Conservation (phyloP, 2,797 vertebrate species). For the Pelobates cultripes region DNA sequence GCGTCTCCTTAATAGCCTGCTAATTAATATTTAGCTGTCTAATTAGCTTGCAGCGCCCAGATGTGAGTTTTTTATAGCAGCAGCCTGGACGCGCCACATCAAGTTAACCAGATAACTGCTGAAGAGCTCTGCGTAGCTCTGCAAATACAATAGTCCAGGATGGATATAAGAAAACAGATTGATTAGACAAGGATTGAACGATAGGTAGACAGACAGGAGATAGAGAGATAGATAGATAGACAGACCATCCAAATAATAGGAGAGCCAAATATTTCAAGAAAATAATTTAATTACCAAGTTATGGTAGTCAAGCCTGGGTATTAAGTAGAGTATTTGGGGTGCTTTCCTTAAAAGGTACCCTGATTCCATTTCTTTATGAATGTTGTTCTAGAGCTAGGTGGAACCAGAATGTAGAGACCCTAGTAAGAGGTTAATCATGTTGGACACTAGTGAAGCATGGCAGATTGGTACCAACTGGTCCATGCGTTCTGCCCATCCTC, state of each 20-base stretch:
- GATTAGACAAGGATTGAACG: no score
- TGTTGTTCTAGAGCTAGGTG: neutral
- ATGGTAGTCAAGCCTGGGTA: no score
- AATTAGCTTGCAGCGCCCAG: conserved; percentile 53
- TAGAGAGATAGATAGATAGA: no score
- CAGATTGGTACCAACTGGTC: conserved; percentile 21
- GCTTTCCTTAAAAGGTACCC: neutral
- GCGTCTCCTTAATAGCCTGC: conserved; percentile 54
- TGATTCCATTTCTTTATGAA: no score
- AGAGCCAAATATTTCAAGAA: no score
- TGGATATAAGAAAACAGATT: no score
- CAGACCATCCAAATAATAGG: no score
- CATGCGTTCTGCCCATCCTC: conserved; percentile 12
- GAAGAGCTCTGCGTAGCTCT: neutral
- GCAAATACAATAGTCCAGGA: neutral
- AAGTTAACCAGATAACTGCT: conserved; percentile 18
- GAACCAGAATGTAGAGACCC: no score
- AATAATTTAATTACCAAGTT: no score
- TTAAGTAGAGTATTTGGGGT: no score
- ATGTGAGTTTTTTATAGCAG: conserved; percentile 39
- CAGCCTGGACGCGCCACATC: conserved; percentile 20
- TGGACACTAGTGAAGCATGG: conserved; percentile 28
- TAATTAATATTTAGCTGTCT: conserved; percentile 57
- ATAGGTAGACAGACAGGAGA: neutral
- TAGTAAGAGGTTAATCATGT: conserved; percentile 30